Evolutionary conservation across 2,888 invertebrate genomes (phyloP), one percentile per base, ranked within the genome.

Genomic region (Hypercompe scribonia): DNA sequence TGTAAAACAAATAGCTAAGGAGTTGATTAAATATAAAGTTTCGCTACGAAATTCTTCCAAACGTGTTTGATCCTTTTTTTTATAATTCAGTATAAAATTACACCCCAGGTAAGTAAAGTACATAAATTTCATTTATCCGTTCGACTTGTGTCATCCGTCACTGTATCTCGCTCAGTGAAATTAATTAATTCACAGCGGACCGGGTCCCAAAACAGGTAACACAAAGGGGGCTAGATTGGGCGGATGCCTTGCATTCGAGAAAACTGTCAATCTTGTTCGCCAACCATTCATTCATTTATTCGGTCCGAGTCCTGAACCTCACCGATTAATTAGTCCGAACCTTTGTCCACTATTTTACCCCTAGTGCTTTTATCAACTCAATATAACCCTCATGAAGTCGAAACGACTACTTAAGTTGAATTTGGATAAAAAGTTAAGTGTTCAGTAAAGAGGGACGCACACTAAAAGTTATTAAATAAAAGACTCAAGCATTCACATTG

Each of bases 251-350:
- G 46, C 39, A 64, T 73, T 71, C 74, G 74, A 75, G 77, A 77
- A 79, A 77, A 71, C 73, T 72, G 75, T 76, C 76, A 68, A 75
- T 79, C 46, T 78, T 58, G 67, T 72, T 67, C 67, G 65, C 64
- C 65, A 74, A 73, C 76, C 76, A 78, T 79, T 82, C 80, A 80
- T 77, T 65, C 76, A 66, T 46, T 65, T 75, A 66, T 46, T 21
- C 18, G 46, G 67, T 73, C 24, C 28, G 50, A 31, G 72, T 73
- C 73, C 21, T 73, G 34, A 71, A 70, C 72, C 73, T 72, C 72
- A 71, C 70, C 72, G 73, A 80, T 81, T 78, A 78, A 78, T 77
- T 77, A 75, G 68, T 61, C 65, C 63, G 63, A 81, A 75, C 73
- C 71, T 69, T 65, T 70, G 69, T 68, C 64, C 46, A 11, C 21